Base-by-base conservation (phyloP, 2,797 vertebrate genomes). In the Pseudocheirus occidentalis region DNA sequence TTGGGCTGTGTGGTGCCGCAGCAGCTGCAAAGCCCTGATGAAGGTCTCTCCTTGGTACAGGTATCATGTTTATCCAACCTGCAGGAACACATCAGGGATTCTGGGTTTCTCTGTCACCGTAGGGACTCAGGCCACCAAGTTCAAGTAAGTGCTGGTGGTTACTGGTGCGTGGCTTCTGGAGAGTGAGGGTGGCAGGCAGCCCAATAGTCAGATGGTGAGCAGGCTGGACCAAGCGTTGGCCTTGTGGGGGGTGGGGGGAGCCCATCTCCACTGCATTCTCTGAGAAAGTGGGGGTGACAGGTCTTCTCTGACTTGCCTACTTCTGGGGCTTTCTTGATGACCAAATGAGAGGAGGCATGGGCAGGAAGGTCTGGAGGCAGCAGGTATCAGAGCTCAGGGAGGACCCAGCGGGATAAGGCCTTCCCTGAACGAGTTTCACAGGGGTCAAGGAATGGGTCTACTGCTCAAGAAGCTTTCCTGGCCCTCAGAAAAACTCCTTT, bases 51-150 rank as follows among this genome's bases (percentile, higher is more conserved):
- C 34, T 28, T 55, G 46, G 0, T 97, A 0, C 93, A 99, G 99
- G 98, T 99, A 99, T 98, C 99, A 99, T 2, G 99, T 99, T 95
- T 99, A 99, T 97, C 99, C 99, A 0, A 99, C 99, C 94, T 99
- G 99, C 98, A 99, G 99, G 97, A 99, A 99, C 97, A 99, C 99
- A 54, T 99, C 99, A 14, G 99, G 99, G 18, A 99, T 99, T 95
- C 99, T 99, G 97, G 99, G 99, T 54, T 99, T 99, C 98, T 99
- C 99, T 0, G 98, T 99, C 98, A 99, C 99, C 0, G 99, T 99
- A 95, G 99, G 99, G 97, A 99, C 99, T 12, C 99, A 99, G 97
- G 99, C 99, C 97, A 99, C 99, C 54, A 99, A 99, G 98, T 99
- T 99, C 99, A 99, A 99, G 99, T 99, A 97, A 99, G 99, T 98